A percentile compares a stretch with the other conserved stretches of the same genome.
Conservation (phyloP, 1,140 invertebrate genomes). For the Euwallacea fornicatus region DNA sequence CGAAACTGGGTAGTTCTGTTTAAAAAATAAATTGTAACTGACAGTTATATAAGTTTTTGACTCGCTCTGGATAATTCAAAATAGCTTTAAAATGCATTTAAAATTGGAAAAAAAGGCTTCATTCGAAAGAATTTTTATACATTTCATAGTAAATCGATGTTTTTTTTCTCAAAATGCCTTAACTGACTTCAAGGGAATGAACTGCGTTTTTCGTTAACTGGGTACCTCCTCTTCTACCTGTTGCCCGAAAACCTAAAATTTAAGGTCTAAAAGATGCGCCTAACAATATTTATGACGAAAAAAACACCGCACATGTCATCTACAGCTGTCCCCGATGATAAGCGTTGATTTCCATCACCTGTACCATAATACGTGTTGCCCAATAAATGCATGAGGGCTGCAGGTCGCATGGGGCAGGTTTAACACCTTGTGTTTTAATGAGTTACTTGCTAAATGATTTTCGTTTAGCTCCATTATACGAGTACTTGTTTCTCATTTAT, state of each 20-base stretch:
- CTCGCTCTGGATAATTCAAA: too few relatives aligned
- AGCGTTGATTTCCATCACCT: slow-evolving; percentile 34
- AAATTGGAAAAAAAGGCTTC: too few relatives aligned
- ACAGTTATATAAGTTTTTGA: too few relatives aligned
- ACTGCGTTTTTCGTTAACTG: not conserved
- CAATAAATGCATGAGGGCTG: slow-evolving; percentile 15
- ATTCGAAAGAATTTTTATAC: too few relatives aligned
- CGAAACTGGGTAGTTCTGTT: too few relatives aligned
- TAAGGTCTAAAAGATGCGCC: not conserved
- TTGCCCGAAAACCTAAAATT: not conserved
- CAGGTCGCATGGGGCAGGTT: slow-evolving; percentile 26
- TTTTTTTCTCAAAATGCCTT: too few relatives aligned
- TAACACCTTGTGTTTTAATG: slow-evolving; percentile 21
- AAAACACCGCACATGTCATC: slow-evolving; percentile 16
- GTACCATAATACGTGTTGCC: slow-evolving; percentile 23
- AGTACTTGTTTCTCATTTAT: too few relatives aligned
- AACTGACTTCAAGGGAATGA: not conserved
- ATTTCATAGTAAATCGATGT: too few relatives aligned
- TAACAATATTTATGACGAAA: slow-evolving; percentile 7
- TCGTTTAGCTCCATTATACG: too few relatives aligned
- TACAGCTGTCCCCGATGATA: slow-evolving; percentile 28
- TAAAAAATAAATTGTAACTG: too few relatives aligned
- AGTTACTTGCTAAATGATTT: not conserved
- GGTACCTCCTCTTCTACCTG: not conserved
- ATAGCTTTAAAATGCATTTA: too few relatives aligned